These are phyloP conservation scores for Pediacus dermestoides DNA, from an alignment of 2,888 invertebrate species.

Conservation along the genomic window DNA sequence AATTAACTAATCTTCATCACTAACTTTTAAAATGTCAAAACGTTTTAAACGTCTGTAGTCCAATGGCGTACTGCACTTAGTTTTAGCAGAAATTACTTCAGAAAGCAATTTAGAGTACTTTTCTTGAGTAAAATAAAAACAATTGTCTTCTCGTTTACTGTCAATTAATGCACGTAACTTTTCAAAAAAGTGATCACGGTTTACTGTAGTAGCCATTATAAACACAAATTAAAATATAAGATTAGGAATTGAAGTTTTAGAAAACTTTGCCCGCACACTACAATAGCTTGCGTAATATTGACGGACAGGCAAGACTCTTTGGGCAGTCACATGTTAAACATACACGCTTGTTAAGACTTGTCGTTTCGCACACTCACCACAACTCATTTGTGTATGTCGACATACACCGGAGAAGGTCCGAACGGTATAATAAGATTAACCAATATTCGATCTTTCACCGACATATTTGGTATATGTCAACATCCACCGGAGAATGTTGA, in stretches of 20 bases:
- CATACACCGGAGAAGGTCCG: too few species aligned
- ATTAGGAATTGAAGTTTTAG: slow-evolving; percentile 12
- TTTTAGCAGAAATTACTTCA: slow-evolving; percentile 33
- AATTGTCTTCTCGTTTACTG: slow-evolving; percentile 32
- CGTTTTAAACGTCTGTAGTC: slow-evolving; percentile 30
- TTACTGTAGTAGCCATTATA: slow-evolving; percentile 27
- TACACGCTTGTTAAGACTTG: slow-evolving; percentile 15
- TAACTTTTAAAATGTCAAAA: slow-evolving; percentile 31
- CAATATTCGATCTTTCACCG: too few species aligned
- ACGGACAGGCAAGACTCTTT: slow-evolving; percentile 13
- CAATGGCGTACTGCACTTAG: slow-evolving; percentile 27
- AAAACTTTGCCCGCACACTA: slow-evolving; percentile 18
- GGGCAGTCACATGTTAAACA: not conserved
- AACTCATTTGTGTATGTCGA: slow-evolving; percentile 17
- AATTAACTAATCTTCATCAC: slow-evolving; percentile 29
- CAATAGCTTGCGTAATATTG: slow-evolving; percentile 21
- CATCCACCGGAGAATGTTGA: too few species aligned
- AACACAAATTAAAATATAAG: slow-evolving; percentile 24
- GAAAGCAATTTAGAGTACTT: slow-evolving; percentile 31
- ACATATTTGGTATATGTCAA: too few species aligned
- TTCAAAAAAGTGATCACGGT: slow-evolving; percentile 25
- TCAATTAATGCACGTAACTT: slow-evolving; percentile 28
- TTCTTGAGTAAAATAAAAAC: slow-evolving; percentile 30
- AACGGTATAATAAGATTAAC: too few species aligned
- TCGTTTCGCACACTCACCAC: slow-evolving; percentile 17